Evolutionary conservation across 2,888 invertebrate species (phyloP), one percentile per base, ranked within the genome.

Genomic region (Drosophila kokeensis): DNA sequence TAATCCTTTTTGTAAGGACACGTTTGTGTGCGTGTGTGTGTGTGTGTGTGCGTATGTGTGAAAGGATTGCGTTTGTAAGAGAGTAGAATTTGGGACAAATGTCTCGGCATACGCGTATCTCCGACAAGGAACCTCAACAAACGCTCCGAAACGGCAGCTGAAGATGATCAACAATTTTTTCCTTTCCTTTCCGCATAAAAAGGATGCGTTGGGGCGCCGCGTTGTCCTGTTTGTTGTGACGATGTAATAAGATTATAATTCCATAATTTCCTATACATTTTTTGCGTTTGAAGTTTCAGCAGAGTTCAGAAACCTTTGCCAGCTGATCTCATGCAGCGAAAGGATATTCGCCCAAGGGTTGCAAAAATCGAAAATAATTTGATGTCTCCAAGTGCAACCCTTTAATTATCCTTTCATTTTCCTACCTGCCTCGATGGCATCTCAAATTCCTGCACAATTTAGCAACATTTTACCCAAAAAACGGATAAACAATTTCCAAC

Each of bases 1-100:
- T 91, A 91, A 91, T 91, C 91, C 91, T 91, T 91, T 91, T 91
- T 91, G 92, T 91, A 83, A 85, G 80, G 83, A 80, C 92, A 91
- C 91, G 92, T 89, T 75, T 65, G 60, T 63, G 45, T 69, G 73
- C 72, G 58, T 62, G 70, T 50, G 72, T 76, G 73, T 63, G 18
- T 18, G 40, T 62, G 70, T 50, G 72, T 76, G 73, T 63, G 18
- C 8, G 40, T 55, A 38, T 38, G 27, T 15, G 38, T 86, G 73
- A 89, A 89, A 90, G 88, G 88, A 89, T 89, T 90, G 79, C 60
- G 75, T 65, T 45, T 69, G 78, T 66, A 63, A 78, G 71, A 57
- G 69, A 77, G 74, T 54, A 62, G 59, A 84, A 87, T 89, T 80
- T 80, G 79, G 91, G 86, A 88, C 87, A 86, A 87, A 83, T 90